Evolutionary conservation across 2,888 invertebrate genomes (phyloP).

Genomic region (Thelaira solivaga): DNA sequence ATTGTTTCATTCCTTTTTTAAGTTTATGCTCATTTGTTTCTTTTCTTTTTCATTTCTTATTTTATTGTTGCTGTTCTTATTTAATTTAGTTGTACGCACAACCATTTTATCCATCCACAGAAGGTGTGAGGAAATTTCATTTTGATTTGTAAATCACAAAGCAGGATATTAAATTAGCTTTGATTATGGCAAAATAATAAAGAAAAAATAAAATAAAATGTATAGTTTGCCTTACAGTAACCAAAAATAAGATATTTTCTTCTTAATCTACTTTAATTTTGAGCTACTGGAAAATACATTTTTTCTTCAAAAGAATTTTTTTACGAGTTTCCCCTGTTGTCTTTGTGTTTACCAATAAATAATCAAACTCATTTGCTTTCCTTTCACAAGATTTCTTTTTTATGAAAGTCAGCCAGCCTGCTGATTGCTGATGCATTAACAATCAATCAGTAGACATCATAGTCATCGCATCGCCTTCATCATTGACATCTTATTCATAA

Average conservation of each 20-base stretch:
- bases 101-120: not conserved
- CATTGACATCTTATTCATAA: conserved; percentile 52
- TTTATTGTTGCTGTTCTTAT: not conserved
- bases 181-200: not conserved
- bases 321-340: not conserved
- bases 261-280: not conserved
- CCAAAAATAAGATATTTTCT: not conserved
- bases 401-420: conserved; percentile 38
- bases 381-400: not conserved
- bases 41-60: not conserved
- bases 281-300: too few relatives aligned
- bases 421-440: conserved; percentile 53
- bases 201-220: not conserved
- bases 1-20: conserved; percentile 11
- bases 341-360: conserved; percentile 4
- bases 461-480: conserved; percentile 13
- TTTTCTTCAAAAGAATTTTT: not conserved
- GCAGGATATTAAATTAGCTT: conserved; percentile 58
- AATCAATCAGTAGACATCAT: conserved; percentile 56
- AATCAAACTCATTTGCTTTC: conserved; percentile 4
- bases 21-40: not conserved
- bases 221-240: not conserved
- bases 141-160: conserved; percentile 28
- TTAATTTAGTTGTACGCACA: not conserved
- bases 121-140: not conserved